These are phyloP conservation scores for Stegastes partitus DNA, from an alignment of 2,113 vertebrate species.

Conservation along the genomic window DNA sequence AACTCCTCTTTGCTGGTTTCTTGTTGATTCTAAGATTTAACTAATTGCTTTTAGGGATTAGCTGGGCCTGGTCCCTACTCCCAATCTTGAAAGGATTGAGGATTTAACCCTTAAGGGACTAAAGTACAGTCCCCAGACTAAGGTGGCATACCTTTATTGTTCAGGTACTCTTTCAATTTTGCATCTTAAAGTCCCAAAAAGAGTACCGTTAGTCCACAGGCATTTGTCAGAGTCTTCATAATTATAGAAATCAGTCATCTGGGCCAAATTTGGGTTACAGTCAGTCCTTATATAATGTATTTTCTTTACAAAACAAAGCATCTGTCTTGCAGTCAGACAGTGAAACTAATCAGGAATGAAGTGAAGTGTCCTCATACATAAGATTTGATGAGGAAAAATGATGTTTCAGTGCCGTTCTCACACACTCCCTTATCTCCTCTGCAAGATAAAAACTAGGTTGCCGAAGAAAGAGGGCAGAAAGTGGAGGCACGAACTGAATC, in stretches of 20 bases:
- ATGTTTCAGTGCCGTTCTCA: conserved; percentile 30
- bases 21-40: conserved; percentile 25
- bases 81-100: background rate
- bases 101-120: background rate
- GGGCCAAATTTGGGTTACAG: background rate
- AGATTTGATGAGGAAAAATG: background rate
- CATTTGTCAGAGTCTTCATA: background rate
- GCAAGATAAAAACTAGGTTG: conserved; percentile 70
- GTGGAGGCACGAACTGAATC: conserved; percentile 8
- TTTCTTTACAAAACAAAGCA: background rate
- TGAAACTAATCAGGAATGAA: conserved; percentile 8
- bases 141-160: background rate
- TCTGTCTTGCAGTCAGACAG: conserved; percentile 17
- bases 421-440: conserved; percentile 46
- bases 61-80: background rate
- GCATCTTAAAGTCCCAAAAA: background rate
- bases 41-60: background rate
- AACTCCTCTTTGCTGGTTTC: conserved; percentile 4
- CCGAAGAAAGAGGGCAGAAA: conserved; percentile 31
- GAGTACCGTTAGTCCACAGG: background rate
- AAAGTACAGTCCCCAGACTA: background rate
- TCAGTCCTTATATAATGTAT: background rate
- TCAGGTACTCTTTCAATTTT: background rate
- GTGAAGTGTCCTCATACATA: background rate
- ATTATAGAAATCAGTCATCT: too few relatives aligned